Base-by-base conservation (phyloP, 1,140 invertebrate species). In the Notospermus geniculatus region DNA sequence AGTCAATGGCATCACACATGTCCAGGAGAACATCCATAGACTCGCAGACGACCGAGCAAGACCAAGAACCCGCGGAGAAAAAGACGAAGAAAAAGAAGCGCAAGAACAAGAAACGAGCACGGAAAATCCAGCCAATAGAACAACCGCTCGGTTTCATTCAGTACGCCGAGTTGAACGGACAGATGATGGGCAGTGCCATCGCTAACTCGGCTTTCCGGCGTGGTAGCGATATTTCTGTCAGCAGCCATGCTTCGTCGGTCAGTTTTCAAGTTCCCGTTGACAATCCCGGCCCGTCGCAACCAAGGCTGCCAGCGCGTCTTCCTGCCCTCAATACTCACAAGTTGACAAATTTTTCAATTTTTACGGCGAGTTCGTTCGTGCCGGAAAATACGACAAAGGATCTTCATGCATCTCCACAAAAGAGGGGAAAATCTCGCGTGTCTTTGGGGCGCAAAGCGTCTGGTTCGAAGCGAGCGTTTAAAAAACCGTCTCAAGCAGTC, bases 201-300 rank as follows among this genome's bases (percentile, higher is more conserved):
- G 4, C 32, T 7, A 36, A 36, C 32, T 2, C 22, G 19, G 19
- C 9, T 13, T 32, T 19, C 1, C 52, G 70, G 13, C 62, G 70
- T 5, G 65, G 66, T 4, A 71, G 68, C 55, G 69, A 69, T 22
- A 67, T 63, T 11, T 72, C 72, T 0, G 52, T 64, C 13, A 60
- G 62, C 19, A 74, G 70, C 60, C 57, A 63, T 29, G 68, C 69
- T 4, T 74, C 72, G 0, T 65, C 71, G 13, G 67, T 68, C 36
- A 68, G 68, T 52, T 60, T 72, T 22, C 57, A 64, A 32, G 57
- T 71, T 36, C 60, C 64, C 36, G 23, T 69, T 9, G 67, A 69
- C 54, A 63, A 50, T 59, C 60, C 29, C 54, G 60, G 29, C 46
- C 63, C 41, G 54, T 41, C 32, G 54, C 59, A 28, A 45, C 57